Evolutionary conservation across 1,140 invertebrate species (phyloP).

Genomic region (Zaprionus ornatus): DNA sequence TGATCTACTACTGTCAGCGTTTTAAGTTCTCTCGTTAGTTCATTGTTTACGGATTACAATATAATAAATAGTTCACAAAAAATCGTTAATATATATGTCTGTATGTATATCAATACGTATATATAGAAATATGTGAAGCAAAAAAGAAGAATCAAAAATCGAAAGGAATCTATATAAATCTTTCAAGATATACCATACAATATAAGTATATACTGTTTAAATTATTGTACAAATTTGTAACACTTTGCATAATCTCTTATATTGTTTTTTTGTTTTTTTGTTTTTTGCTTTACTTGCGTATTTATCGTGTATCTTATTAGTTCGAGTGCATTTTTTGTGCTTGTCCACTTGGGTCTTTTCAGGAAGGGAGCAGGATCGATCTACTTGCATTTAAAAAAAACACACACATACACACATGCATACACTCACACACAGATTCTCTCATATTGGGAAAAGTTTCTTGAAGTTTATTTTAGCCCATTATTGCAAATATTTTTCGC

Average conservation of each 20-base stretch:
- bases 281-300: not conserved
- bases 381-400: constrained; percentile 44
- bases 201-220: constrained; percentile 40
- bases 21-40: constrained; percentile 42
- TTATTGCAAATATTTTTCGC: constrained; percentile 16
- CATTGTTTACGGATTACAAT: constrained; percentile 32
- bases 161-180: constrained; percentile 36
- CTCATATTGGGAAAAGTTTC: constrained; percentile 12
- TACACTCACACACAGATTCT: not conserved
- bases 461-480: not conserved
- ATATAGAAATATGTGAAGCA: constrained; percentile 42
- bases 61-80: constrained; percentile 32
- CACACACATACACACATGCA: not conserved
- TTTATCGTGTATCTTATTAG: constrained; percentile 10
- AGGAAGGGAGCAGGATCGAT: constrained; percentile 22
- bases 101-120: constrained; percentile 27
- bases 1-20: constrained; percentile 9
- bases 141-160: constrained; percentile 43
- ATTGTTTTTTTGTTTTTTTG: constrained; percentile 4
- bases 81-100: constrained; percentile 34
- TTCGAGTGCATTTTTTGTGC: constrained; percentile 70
- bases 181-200: constrained; percentile 22
- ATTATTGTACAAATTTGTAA: constrained; percentile 73
- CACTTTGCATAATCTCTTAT: constrained; percentile 45
- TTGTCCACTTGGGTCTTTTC: constrained; percentile 35